These are phyloP conservation scores for Polypterus senegalus DNA, from an alignment of 2,113 vertebrate genomes.

Conservation along the genomic window DNA sequence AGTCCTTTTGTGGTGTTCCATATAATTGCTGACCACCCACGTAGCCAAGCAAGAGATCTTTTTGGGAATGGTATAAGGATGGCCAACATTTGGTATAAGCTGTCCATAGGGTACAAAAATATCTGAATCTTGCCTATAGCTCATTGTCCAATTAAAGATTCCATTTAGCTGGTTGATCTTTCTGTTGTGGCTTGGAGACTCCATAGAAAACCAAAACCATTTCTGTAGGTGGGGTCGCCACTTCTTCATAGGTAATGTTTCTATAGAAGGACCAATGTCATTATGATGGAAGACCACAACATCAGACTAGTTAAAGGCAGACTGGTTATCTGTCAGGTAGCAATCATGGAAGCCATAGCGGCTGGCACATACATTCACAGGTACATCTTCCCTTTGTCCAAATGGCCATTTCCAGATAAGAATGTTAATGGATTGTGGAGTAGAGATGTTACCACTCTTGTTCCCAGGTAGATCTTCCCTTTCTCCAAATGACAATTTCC, in stretches of 20 bases:
- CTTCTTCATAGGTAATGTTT: slow-evolving; percentile 34
- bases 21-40: slow-evolving; percentile 56
- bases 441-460: too few relatives aligned
- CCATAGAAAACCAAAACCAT: slow-evolving; percentile 79
- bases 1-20: slow-evolving; percentile 34
- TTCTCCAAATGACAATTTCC: too few relatives aligned
- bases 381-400: slow-evolving; percentile 29
- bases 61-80: slow-evolving; percentile 17
- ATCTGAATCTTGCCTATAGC: slow-evolving; percentile 64
- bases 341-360: slow-evolving; percentile 45
- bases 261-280: slow-evolving; percentile 27
- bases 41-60: slow-evolving; percentile 53
- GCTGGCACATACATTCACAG: slow-evolving; percentile 32
- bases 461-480: too few relatives aligned
- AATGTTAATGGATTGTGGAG: slow-evolving; percentile 32
- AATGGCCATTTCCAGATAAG: slow-evolving; percentile 81
- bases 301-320: slow-evolving; percentile 30
- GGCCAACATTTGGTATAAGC: slow-evolving; percentile 27
- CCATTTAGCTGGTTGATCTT: slow-evolving; percentile 36
- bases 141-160: slow-evolving; percentile 81
- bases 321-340: slow-evolving; percentile 40
- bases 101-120: slow-evolving; percentile 68
- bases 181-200: slow-evolving; percentile 59
- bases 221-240: slow-evolving; percentile 39
- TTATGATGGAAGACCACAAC: slow-evolving; percentile 70